phyloP scores from a whole-genome alignment of 2,113 vertebrate species.

The Gallinago jamesoni region DNA sequence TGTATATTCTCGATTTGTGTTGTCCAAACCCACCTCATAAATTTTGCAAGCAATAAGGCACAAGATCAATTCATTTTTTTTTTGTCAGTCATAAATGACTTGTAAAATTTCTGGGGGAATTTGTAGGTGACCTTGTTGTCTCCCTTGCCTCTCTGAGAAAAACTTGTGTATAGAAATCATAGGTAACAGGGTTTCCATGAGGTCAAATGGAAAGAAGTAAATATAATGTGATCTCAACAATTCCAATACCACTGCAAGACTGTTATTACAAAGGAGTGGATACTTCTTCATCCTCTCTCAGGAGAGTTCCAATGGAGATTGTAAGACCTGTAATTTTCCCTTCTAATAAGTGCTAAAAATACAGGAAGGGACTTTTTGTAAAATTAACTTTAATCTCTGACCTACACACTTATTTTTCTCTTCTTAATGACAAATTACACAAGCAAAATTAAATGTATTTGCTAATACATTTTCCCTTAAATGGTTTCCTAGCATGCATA shows the following conservation, averaged over 20 bases:
- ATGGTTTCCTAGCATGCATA: background rate
- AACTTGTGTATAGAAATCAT: background rate
- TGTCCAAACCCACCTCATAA: background rate
- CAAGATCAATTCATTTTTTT: background rate
- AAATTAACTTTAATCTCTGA: background rate
- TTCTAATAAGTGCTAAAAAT: background rate
- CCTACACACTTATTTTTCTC: background rate
- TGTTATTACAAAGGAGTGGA: background rate
- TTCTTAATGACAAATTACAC: constrained; percentile 15
- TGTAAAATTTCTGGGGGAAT: background rate
- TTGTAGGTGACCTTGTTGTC: background rate
- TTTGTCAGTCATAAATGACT: background rate
- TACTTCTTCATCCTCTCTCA: background rate
- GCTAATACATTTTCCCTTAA: background rate
- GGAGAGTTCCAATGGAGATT: background rate
- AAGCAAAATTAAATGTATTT: background rate
- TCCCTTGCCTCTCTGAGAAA: background rate
- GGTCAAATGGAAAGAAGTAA: background rate
- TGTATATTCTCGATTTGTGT: background rate
- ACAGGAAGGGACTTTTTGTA: background rate
- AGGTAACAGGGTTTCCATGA: background rate
- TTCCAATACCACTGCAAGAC: background rate
- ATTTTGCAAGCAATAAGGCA: background rate
- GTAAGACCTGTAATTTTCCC: background rate
- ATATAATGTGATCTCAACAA: background rate